Evolutionary conservation across 2,888 invertebrate species (phyloP), one percentile per base, ranked within the genome.

Genomic region (Patella ulyssiponensis): DNA sequence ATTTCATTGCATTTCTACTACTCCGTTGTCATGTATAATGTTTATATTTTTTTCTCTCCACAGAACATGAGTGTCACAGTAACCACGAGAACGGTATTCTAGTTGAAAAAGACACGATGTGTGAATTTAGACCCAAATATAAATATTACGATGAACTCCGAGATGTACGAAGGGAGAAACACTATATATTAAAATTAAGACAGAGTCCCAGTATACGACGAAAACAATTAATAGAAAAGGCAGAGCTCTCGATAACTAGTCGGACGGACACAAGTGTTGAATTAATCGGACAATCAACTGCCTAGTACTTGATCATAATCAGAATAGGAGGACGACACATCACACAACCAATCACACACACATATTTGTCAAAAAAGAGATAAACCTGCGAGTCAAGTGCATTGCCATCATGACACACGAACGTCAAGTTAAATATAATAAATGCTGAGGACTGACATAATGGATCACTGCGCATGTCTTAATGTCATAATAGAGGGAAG

Each of bases 141-240:
- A 88, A 88, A 82, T 87, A 82, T 77, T 89, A 86, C 78, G 88
- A 88, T 79, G 87, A 88, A 76, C 77, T 88, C 17, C 79, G 85
- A 69, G 86, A 88, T 77, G 80, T 84, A 1, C 80, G 88, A 56
- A 81, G 84, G 70, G 88, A 88, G 44, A 84, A 82, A 74, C 86
- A 87, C 73, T 81, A 86, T 56, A 81, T 88, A 0, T 76, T 87
- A 9, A 84, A 87, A 76, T 80, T 88, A 20, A 81, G 87, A 14
- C 88, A 88, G 78, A 88, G 88, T 81, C 88, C 88, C 7, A 87
- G 88, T 1, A 79, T 86, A 11, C 84, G 84, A 76, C 77, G 88
- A 5, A 79, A 87, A 23, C 81, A 85, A 44, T 80, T 87, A n/a
- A 83, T 86, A 78, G 84, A 84, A 27, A 84, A 84, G 23, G 72